Conservation (phyloP, 2,113 vertebrate species). For the Nannospalax galili region DNA sequence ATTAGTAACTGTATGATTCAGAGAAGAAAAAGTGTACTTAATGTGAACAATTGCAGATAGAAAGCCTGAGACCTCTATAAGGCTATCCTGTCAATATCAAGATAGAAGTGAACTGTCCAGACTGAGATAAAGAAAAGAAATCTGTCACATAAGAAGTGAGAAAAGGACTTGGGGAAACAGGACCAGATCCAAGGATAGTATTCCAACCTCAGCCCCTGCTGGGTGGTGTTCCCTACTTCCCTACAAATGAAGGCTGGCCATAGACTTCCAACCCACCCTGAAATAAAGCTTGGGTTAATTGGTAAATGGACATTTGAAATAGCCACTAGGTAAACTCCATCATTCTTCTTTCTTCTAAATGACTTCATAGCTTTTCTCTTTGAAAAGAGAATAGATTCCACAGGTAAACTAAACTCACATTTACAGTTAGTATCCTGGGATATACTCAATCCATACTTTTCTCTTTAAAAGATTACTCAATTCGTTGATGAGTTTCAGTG, state of each 20-base stretch:
- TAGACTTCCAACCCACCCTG: not conserved
- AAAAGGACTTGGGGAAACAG: not conserved
- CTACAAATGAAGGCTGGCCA: not conserved
- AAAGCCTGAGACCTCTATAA: not conserved
- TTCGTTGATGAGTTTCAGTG: not conserved
- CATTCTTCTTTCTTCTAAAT: slow-evolving; percentile 23
- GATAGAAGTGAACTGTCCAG: not conserved
- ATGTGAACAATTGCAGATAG: not conserved
- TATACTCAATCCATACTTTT: not conserved
- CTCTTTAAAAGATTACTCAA: slow-evolving; percentile 42
- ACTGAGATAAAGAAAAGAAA: not conserved
- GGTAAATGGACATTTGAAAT: not conserved
- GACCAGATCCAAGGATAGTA: not conserved
- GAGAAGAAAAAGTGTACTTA: not conserved
- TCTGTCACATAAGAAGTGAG: not conserved
- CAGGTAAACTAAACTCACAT: not conserved
- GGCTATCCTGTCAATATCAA: not conserved
- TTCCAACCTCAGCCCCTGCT: not conserved
- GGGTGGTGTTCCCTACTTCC: not conserved
- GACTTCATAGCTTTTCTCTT: slow-evolving; percentile 2
- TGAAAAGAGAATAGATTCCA: not conserved
- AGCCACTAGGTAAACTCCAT: not conserved
- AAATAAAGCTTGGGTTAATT: not conserved
- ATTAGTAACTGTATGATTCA: not conserved
- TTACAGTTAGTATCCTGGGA: slow-evolving; percentile 6